phyloP scores from a whole-genome alignment of 2,113 vertebrate species.

The Engystomops pustulosus region DNA sequence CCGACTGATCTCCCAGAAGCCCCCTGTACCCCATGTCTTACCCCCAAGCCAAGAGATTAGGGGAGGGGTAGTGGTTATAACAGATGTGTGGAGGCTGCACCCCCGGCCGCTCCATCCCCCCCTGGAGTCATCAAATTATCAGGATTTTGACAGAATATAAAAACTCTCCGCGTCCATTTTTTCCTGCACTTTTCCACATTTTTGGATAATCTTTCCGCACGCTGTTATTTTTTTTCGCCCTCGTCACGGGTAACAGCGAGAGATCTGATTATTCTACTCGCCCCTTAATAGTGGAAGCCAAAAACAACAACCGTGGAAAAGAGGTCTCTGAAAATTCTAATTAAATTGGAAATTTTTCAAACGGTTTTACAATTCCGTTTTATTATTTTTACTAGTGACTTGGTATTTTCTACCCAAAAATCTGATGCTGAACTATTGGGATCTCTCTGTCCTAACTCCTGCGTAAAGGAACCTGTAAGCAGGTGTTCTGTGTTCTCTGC shows the following conservation, averaged over 20 bases:
- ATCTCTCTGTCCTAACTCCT: too few species aligned
- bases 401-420: too few species aligned
- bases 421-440: too few species aligned
- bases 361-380: not conserved
- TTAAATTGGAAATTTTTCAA: not conserved
- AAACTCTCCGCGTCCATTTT: not conserved
- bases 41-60: constrained; percentile 34
- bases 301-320: not conserved
- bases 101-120: not conserved
- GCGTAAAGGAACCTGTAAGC: too few species aligned
- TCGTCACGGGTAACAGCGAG: not conserved
- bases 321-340: not conserved
- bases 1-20: constrained; percentile 26
- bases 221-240: constrained; percentile 11
- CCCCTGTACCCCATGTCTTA: not conserved
- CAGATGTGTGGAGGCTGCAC: constrained; percentile 28
- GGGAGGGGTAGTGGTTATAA: not conserved
- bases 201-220: constrained; percentile 15
- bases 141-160: constrained; percentile 3
- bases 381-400: too few species aligned
- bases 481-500: too few species aligned
- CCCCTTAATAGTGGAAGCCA: not conserved
- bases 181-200: not conserved
- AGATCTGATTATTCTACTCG: not conserved
- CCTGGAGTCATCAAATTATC: constrained; percentile 42